These are phyloP conservation scores for Macquaria australasica DNA, from an alignment of 2,113 vertebrate species.

Conservation along the genomic window DNA sequence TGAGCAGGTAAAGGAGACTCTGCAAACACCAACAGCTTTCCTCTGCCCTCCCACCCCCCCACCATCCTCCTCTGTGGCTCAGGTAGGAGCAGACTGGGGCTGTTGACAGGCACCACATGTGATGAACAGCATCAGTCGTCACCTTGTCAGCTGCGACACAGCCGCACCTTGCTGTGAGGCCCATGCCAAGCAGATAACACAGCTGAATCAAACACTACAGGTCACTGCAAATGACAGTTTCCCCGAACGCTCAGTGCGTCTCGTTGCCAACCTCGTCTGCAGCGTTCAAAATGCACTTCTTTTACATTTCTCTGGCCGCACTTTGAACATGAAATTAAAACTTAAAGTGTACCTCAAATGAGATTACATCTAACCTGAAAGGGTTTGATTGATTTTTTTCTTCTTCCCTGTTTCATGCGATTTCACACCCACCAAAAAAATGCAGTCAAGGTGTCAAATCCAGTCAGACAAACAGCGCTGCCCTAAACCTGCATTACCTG, in stretches of 20 bases:
- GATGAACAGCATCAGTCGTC: slow-evolving; percentile 61
- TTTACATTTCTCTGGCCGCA: slow-evolving; percentile 24
- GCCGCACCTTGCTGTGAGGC: slow-evolving; percentile 45
- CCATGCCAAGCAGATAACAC: slow-evolving; percentile 37
- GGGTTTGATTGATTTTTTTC: neutral
- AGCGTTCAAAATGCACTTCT: slow-evolving; percentile 6
- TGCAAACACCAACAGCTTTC: neutral
- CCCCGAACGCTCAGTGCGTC: neutral
- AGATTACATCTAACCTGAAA: slow-evolving; percentile 8
- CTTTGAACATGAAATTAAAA: neutral
- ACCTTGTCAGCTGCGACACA: slow-evolving; percentile 51
- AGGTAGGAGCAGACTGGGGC: slow-evolving; percentile 42
- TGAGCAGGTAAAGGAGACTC: neutral
- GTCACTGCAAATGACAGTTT: slow-evolving; percentile 14
- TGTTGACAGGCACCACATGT: slow-evolving; percentile 52
- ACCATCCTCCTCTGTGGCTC: slow-evolving; percentile 14
- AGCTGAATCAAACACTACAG: slow-evolving; percentile 14
- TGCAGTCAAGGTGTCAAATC: neutral
- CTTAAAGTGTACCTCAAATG: slow-evolving; percentile 8
- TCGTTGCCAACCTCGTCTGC: neutral
- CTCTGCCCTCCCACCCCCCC: neutral
- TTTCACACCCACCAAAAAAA: neutral
- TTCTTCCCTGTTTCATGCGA: neutral
- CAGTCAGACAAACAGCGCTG: neutral
- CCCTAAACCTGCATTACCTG: neutral